Evolutionary conservation across 92 coral and sea anemone species (phyloP).

Genomic region (Epizoanthus ramosus): DNA sequence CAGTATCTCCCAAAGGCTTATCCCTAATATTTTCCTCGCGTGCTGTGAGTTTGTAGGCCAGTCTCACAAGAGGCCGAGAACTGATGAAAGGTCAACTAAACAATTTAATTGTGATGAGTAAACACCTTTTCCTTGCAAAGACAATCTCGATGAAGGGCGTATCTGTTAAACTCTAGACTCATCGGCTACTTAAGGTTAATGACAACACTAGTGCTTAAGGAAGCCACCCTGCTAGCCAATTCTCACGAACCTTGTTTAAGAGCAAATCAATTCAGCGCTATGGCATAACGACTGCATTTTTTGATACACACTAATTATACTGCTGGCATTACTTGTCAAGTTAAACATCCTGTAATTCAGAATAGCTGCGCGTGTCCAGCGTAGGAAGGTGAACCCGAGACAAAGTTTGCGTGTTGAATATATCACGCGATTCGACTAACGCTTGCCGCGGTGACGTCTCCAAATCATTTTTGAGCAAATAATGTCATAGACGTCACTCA

Average conservation of each 20-base stretch:
- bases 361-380: neutral
- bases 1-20: neutral
- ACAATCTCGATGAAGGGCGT: constrained; percentile 39
- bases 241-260: neutral
- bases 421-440: constrained; percentile 17
- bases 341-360: neutral
- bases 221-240: constrained; percentile 8
- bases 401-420: constrained; percentile 13
- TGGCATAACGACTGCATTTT: neutral
- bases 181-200: constrained; percentile 38
- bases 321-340: neutral
- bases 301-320: neutral
- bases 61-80: neutral
- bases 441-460: constrained; percentile 6
- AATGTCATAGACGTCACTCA: constrained; percentile 36
- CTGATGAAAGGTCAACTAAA: constrained; percentile 34
- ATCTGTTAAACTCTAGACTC: constrained; percentile 38
- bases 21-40: constrained; percentile 15
- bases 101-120: constrained; percentile 39
- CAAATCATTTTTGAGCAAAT: constrained; percentile 25
- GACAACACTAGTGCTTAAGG: constrained; percentile 11
- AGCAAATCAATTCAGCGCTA: neutral
- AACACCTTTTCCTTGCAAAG: constrained; percentile 32
- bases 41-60: neutral
- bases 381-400: constrained; percentile 2